Conservation (phyloP, 2,888 invertebrate genomes). For the Nephrocerus scutellatus region DNA sequence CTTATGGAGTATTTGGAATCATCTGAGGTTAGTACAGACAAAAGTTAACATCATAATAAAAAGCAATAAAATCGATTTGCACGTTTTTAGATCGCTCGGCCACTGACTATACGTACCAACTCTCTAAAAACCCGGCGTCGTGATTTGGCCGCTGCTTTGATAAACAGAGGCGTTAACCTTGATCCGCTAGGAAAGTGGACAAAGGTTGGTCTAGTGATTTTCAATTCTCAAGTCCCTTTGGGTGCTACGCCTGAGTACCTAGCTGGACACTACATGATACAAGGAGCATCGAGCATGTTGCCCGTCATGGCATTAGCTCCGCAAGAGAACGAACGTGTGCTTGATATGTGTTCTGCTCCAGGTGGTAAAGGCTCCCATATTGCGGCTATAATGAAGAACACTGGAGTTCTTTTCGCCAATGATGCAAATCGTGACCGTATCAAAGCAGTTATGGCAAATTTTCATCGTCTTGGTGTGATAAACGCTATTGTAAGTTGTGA, state of each 20-base stretch:
- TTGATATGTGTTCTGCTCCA: constrained; percentile 98
- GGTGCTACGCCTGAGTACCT: constrained; percentile 99
- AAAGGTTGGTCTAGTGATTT: constrained; percentile 94
- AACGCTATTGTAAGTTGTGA: constrained; percentile 85
- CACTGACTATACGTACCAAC: constrained; percentile 92
- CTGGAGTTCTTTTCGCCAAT: constrained; percentile 92
- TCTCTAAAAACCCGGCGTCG: constrained; percentile 86
- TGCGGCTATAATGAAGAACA: constrained; percentile 96
- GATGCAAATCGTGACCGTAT: constrained; percentile 85
- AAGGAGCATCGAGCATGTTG: constrained; percentile 92
- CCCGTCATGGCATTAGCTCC: constrained; percentile 98
- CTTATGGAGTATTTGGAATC: constrained; percentile 92
- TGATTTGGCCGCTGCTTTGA: constrained; percentile 89
- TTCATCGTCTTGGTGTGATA: constrained; percentile 90
- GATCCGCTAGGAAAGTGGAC: constrained; percentile 99
- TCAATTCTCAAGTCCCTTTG: constrained; percentile 90
- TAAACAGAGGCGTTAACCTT: constrained; percentile 93
- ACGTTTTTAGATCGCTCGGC: constrained; percentile 57
- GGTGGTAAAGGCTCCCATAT: constrained; percentile 99
- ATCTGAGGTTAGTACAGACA: constrained; percentile 73
- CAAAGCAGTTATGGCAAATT: constrained; percentile 91
- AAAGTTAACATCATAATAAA: constrained; percentile 1
- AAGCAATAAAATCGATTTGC: background rate
- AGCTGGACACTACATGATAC: constrained; percentile 95
- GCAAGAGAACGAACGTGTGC: constrained; percentile 85